Conservation (phyloP, 2,113 vertebrate species). For the Anser cygnoides region DNA sequence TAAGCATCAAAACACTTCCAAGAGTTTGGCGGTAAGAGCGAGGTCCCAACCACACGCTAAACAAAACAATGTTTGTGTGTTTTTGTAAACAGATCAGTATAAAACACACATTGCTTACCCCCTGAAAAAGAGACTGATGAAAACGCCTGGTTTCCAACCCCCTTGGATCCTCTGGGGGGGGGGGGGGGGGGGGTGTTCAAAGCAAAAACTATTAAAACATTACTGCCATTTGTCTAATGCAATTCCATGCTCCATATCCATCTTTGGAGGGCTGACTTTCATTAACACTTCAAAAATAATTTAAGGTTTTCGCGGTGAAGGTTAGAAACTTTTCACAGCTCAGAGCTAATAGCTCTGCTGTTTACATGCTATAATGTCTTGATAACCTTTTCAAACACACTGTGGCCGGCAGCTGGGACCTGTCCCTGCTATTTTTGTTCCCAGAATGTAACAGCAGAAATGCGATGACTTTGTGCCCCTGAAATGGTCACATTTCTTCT, state of each 20-base stretch:
- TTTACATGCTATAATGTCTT: slow-evolving; percentile 79
- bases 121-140: neutral
- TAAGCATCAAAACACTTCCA: neutral
- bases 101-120: neutral
- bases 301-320: slow-evolving; percentile 79
- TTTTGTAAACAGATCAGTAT: neutral
- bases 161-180: slow-evolving; percentile 37
- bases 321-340: slow-evolving; percentile 80
- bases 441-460: slow-evolving; percentile 66
- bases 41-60: neutral
- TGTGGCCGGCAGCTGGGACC: slow-evolving; percentile 72
- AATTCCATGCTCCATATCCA: slow-evolving; percentile 75
- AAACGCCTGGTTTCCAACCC: slow-evolving; percentile 46
- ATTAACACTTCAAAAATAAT: slow-evolving; percentile 85
- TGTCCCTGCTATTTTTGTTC: slow-evolving; percentile 73
- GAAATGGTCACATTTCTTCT: slow-evolving; percentile 70
- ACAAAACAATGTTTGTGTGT: neutral
- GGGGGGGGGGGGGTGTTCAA: slow-evolving; percentile 49
- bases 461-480: slow-evolving; percentile 64
- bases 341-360: slow-evolving; percentile 78
- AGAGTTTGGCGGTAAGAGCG: neutral
- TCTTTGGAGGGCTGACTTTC: slow-evolving; percentile 77
- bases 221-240: slow-evolving; percentile 78
- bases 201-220: slow-evolving; percentile 79
- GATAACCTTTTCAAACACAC: slow-evolving; percentile 77